These are phyloP conservation scores for Bibio marci DNA, from an alignment of 2,888 invertebrate genomes.

Conservation along the genomic window DNA sequence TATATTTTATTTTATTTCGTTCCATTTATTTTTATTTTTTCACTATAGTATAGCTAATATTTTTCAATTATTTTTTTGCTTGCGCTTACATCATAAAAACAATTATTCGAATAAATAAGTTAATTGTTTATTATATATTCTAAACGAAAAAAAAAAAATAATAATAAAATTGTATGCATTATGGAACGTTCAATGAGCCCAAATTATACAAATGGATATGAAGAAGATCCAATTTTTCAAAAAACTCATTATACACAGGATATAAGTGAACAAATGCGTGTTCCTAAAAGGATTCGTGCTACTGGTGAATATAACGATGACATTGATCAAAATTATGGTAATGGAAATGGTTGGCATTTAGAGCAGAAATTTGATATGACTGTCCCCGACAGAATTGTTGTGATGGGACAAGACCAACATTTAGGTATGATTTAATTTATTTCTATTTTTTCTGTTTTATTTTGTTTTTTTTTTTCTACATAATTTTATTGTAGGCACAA, in stretches of 20 bases:
- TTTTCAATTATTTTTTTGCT: too few species aligned
- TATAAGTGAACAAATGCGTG: slow-evolving; percentile 66
- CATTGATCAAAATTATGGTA: slow-evolving; percentile 34
- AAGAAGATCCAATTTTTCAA: slow-evolving; percentile 40
- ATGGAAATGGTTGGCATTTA: slow-evolving; percentile 43
- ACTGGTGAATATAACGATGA: slow-evolving; percentile 49
- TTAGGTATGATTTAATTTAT: slow-evolving; percentile 16
- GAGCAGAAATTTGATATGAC: slow-evolving; percentile 76
- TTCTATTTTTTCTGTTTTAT: background rate
- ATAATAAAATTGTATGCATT: slow-evolving; percentile 10
- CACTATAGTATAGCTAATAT: too few species aligned
- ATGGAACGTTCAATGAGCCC: slow-evolving; percentile 47
- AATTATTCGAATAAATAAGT: too few species aligned
- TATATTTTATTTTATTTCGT: too few species aligned
- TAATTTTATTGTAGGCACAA: slow-evolving; percentile 39
- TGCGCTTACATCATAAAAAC: too few species aligned
- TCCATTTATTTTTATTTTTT: too few species aligned
- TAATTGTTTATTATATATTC: too few species aligned
- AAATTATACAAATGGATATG: slow-evolving; percentile 39
- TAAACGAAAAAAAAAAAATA: background rate
- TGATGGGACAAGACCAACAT: slow-evolving; percentile 62
- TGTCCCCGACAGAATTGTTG: slow-evolving; percentile 84
- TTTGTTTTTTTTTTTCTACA: background rate
- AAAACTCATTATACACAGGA: slow-evolving; percentile 53
- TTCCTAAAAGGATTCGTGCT: slow-evolving; percentile 62